Percentiles rank a stretch among this genome's conserved stretches.
These are phyloP conservation scores for Aphidius gifuensis DNA, from an alignment of 1,140 invertebrate genomes.

Conservation along the genomic window DNA sequence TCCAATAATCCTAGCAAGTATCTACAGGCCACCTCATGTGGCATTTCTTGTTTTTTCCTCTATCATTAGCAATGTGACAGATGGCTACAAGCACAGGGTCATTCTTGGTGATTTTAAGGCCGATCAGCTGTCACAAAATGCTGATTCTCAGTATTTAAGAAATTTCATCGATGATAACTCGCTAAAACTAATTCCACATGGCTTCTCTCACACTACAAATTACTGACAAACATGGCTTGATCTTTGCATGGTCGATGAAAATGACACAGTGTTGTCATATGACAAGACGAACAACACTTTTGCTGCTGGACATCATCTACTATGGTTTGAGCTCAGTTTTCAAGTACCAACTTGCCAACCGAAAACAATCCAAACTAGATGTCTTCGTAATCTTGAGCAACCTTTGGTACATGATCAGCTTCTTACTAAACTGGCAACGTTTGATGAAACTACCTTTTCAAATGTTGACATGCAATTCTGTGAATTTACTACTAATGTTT, in stretches of 20 bases:
- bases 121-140: not conserved
- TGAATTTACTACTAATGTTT: not conserved
- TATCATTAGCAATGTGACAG: not conserved
- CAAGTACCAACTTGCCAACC: not conserved
- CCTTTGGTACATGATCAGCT: not conserved
- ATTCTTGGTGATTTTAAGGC: slow-evolving; percentile 16
- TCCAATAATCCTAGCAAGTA: not conserved
- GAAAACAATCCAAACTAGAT: not conserved
- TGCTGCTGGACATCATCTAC: slow-evolving; percentile 10
- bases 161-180: not conserved
- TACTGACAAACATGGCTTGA: slow-evolving; percentile 6
- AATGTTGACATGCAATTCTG: not conserved
- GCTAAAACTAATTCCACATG: slow-evolving; percentile 1
- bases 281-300: not conserved
- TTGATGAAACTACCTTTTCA: not conserved
- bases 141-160: not conserved
- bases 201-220: not conserved
- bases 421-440: not conserved
- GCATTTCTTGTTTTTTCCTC: slow-evolving; percentile 7
- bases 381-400: not conserved
- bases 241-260: slow-evolving; percentile 4
- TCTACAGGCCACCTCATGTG: slow-evolving; percentile 18
- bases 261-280: not conserved
- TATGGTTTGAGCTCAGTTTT: not conserved
- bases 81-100: not conserved